These are phyloP conservation scores for Hiodon tergisus DNA, from an alignment of 2,113 vertebrate genomes.

Conservation along the genomic window DNA sequence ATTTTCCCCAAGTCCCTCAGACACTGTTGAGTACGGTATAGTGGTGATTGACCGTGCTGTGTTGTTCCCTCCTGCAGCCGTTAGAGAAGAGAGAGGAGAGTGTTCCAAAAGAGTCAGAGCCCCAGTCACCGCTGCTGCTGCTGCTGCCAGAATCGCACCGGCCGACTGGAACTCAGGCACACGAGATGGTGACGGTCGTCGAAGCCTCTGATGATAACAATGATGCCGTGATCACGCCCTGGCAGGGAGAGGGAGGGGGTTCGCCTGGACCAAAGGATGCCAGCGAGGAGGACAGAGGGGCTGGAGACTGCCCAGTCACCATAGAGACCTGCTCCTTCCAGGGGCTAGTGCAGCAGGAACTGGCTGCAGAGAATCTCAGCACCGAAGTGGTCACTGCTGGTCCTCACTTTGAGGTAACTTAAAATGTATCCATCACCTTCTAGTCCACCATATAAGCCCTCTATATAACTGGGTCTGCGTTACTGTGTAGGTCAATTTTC, in stretches of 20 bases:
- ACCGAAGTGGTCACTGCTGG: constrained; percentile 55
- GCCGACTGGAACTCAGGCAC: constrained; percentile 57
- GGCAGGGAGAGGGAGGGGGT: constrained; percentile 49
- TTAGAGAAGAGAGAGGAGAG: no score
- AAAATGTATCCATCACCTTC: neutral
- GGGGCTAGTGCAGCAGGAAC: constrained; percentile 48
- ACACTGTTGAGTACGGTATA: neutral
- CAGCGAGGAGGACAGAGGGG: constrained; percentile 50
- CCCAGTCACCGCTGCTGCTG: no score
- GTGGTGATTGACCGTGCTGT: neutral
- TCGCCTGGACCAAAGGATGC: constrained; percentile 43
- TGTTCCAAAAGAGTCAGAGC: no score
- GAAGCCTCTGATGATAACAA: constrained; percentile 15
- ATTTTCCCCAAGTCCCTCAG: neutral
- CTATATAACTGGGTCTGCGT: neutral
- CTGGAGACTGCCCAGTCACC: constrained; percentile 18
- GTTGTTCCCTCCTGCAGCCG: no score
- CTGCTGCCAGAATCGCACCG: constrained; percentile 28
- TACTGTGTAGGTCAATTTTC: neutral
- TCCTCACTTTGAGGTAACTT: constrained; percentile 67
- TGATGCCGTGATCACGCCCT: constrained; percentile 38
- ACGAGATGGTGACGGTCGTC: constrained; percentile 58
- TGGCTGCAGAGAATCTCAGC: constrained; percentile 30
- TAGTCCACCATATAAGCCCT: neutral
- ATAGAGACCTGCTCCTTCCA: constrained; percentile 31